These are phyloP conservation scores for Tridacna gigas DNA, from an alignment of 2,888 invertebrate species.

Conservation along the genomic window DNA sequence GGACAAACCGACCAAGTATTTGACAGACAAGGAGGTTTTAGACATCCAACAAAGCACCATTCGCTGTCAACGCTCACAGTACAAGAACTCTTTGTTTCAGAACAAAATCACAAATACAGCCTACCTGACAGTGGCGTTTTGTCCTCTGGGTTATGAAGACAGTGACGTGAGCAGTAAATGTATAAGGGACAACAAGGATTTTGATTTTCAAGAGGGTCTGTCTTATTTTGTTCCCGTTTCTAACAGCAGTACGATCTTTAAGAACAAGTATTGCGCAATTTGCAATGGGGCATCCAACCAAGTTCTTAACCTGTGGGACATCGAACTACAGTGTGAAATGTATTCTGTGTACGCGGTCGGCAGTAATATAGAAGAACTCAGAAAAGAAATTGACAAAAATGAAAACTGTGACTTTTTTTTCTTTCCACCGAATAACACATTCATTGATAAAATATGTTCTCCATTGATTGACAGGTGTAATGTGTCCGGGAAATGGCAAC, in stretches of 20 bases:
- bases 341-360: neutral
- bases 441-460: neutral
- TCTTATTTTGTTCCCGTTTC: constrained; percentile 11
- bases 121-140: neutral
- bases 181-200: neutral
- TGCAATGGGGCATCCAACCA: constrained; percentile 1
- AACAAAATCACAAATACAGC: neutral
- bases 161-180: neutral
- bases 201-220: neutral
- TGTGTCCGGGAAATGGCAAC: constrained; percentile 23
- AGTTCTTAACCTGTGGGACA: neutral
- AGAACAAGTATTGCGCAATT: constrained; percentile 25
- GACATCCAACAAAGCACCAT: neutral
- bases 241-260: neutral
- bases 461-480: constrained; percentile 22
- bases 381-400: neutral
- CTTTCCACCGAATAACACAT: neutral
- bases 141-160: constrained; percentile 15
- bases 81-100: neutral
- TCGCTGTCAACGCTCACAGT: neutral
- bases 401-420: neutral
- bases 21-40: neutral
- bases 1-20: neutral
- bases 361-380: neutral
- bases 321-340: constrained; percentile 7